Evolutionary conservation across 2,797 vertebrate genomes (phyloP).

Genomic region (Argya squamiceps): DNA sequence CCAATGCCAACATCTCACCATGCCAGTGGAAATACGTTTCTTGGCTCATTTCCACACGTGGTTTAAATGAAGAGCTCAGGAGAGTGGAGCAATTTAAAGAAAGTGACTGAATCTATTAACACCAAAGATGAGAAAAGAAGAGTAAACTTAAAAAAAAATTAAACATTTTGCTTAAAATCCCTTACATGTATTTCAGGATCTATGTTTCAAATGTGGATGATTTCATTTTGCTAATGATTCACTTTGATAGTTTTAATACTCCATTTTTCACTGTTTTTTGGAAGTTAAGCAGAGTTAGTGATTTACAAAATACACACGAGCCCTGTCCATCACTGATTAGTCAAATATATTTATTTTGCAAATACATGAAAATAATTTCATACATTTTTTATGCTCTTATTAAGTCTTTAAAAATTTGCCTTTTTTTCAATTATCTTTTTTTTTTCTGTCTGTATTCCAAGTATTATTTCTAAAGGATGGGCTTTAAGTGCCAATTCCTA

Average conservation of each 20-base stretch:
- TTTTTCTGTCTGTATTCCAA: background rate
- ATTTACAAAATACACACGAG: background rate
- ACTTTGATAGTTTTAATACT: background rate
- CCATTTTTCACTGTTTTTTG: background rate
- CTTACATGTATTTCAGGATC: background rate
- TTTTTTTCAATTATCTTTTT: background rate
- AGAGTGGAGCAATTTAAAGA: background rate
- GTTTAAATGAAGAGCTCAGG: background rate
- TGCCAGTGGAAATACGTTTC: conserved; percentile 16
- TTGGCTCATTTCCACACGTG: background rate
- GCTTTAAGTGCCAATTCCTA: background rate
- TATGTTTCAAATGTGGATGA: background rate
- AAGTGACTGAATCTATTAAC: background rate
- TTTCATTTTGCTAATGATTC: background rate
- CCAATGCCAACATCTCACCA: background rate
- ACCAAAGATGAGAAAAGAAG: background rate
- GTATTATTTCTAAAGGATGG: background rate
- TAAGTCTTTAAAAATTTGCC: background rate
- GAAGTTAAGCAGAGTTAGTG: background rate
- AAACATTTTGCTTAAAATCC: background rate
- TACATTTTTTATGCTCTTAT: background rate
- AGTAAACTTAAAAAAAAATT: background rate
- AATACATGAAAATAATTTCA: background rate
- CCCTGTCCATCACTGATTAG: background rate
- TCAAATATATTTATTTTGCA: background rate